These are phyloP conservation scores for Plecturocebus donacophilus DNA, from an alignment of 2,113 vertebrate genomes.

Conservation along the genomic window DNA sequence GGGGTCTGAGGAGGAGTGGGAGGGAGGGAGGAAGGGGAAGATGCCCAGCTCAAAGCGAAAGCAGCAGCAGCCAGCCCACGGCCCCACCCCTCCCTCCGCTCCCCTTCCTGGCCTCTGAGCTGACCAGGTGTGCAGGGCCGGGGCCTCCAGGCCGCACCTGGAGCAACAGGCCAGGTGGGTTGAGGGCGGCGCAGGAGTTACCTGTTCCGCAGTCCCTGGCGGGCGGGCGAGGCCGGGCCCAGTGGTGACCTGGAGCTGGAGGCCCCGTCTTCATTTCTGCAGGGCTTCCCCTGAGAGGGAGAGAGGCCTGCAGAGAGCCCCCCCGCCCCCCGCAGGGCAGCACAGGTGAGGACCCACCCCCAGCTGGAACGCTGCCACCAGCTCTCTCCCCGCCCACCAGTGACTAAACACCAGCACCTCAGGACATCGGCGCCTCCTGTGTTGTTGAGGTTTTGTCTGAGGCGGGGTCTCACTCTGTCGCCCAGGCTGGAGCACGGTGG, in stretches of 20 bases:
- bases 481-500: too few relatives aligned
- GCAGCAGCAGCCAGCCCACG: background rate
- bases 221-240: background rate
- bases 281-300: background rate
- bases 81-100: background rate
- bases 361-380: background rate
- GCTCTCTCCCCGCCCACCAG: background rate
- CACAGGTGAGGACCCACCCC: background rate
- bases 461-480: too few relatives aligned
- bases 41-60: background rate
- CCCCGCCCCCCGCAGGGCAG: background rate
- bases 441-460: too few relatives aligned
- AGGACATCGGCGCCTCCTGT: too few relatives aligned
- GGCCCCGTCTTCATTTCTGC: conserved; percentile 18
- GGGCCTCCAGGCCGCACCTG: background rate
- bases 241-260: background rate
- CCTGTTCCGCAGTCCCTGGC: background rate
- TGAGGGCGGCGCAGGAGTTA: background rate
- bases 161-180: background rate
- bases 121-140: background rate
- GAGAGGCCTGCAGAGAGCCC: background rate
- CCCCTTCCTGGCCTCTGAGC: background rate
- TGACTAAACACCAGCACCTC: background rate
- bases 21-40: background rate
- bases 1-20: background rate